Conservation (phyloP, 30 jellyfish, hydroid and myxozoan species). For the Turritopsis dohrnii region DNA sequence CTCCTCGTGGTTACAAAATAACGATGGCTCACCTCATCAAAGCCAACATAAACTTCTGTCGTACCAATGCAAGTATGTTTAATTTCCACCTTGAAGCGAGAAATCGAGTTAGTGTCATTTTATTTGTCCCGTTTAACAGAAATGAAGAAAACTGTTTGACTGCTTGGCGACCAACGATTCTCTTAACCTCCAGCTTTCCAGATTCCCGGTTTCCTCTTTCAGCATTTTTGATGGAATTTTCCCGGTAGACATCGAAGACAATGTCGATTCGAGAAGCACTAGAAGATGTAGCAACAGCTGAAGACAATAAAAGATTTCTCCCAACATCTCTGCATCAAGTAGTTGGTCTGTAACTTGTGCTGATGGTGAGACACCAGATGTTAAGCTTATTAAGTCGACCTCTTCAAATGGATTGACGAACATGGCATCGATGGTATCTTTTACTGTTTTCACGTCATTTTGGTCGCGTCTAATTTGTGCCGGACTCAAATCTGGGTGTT, state of each 20-base stretch:
- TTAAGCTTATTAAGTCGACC: slow-evolving; percentile 22
- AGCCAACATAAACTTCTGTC: neutral
- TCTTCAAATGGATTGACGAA: slow-evolving; percentile 20
- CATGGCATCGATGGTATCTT: neutral
- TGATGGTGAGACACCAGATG: slow-evolving; percentile 33
- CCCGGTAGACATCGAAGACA: too few relatives aligned
- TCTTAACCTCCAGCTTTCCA: slow-evolving; percentile 15
- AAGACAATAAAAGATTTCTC: neutral
- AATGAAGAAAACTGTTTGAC: slow-evolving; percentile 28
- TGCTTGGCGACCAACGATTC: slow-evolving; percentile 1
- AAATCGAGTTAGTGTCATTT: slow-evolving; percentile 22
- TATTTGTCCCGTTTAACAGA: slow-evolving; percentile 10
- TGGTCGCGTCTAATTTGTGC: slow-evolving; percentile 10
- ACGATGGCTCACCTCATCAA: too few relatives aligned
- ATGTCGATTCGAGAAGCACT: slow-evolving; percentile 21
- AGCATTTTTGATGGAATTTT: too few relatives aligned
- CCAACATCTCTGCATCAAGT: slow-evolving; percentile 24
- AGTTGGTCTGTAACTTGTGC: slow-evolving; percentile 28
- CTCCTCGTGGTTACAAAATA: slow-evolving; percentile 32
- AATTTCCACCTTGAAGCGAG: slow-evolving; percentile 23
- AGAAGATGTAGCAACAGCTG: slow-evolving; percentile 6
- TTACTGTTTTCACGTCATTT: slow-evolving; percentile 11
- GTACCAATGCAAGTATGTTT: neutral
- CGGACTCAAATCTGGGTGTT: slow-evolving; percentile 23
- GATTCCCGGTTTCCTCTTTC: slow-evolving; percentile 36